Evolutionary conservation across 2,888 invertebrate genomes (phyloP).

Genomic region (Electrophaes corylata): DNA sequence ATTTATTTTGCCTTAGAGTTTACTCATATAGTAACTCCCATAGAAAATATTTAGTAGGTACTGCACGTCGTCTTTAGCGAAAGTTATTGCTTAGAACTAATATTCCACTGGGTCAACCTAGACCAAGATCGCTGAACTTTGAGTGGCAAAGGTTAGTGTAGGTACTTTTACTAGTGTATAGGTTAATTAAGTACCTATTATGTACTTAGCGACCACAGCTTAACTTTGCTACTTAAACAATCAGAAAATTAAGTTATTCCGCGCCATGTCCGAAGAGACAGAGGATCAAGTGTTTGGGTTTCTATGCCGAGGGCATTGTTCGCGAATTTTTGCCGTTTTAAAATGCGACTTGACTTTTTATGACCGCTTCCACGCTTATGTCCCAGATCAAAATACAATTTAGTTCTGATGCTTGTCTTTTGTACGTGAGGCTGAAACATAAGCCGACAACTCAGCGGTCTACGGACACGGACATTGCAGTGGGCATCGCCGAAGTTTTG

Average conservation of each 20-base stretch:
- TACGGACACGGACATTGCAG: slow-evolving; percentile 65
- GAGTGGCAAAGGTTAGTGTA: slow-evolving; percentile 23
- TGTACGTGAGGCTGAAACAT: slow-evolving; percentile 68
- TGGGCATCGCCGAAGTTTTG: slow-evolving; percentile 60
- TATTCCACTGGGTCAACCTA: slow-evolving; percentile 19
- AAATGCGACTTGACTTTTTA: slow-evolving; percentile 58
- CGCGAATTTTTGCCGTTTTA: slow-evolving; percentile 58
- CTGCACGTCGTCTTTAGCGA: slow-evolving; percentile 31
- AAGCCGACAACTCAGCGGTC: slow-evolving; percentile 58
- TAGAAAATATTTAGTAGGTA: slow-evolving; percentile 22
- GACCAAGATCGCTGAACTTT: slow-evolving; percentile 28
- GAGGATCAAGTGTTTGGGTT: slow-evolving; percentile 55
- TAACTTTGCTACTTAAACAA: slow-evolving; percentile 26
- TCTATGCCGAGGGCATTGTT: slow-evolving; percentile 67
- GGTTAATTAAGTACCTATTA: slow-evolving; percentile 14
- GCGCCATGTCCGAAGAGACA: slow-evolving; percentile 42
- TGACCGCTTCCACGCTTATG: slow-evolving; percentile 68
- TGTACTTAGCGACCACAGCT: slow-evolving; percentile 12
- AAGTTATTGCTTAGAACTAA: slow-evolving; percentile 35
- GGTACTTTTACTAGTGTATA: too few species aligned
- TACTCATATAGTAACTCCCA: background rate
- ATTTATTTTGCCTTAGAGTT: background rate
- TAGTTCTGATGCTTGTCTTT: slow-evolving; percentile 71
- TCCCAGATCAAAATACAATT: slow-evolving; percentile 75
- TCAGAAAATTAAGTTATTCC: slow-evolving; percentile 46